Conservation (phyloP, 2,888 invertebrate species). For the Morinoia aosen region DNA sequence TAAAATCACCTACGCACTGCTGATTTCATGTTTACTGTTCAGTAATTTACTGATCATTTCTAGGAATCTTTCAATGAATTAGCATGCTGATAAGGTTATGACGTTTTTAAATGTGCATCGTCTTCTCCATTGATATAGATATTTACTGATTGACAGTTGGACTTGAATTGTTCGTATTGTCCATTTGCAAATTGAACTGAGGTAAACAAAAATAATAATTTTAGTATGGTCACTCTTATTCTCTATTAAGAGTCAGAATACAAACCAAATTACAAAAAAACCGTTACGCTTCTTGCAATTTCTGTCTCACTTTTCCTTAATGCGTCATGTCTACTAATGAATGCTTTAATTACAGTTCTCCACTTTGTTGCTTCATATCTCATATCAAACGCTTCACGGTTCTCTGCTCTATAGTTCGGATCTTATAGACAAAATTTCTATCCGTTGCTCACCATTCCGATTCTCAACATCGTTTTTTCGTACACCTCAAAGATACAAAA, state of each 20-base stretch:
- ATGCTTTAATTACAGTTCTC: background rate
- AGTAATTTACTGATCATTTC: background rate
- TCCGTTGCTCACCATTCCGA: background rate
- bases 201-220: background rate
- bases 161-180: background rate
- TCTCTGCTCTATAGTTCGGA: background rate
- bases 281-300: background rate
- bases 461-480: background rate
- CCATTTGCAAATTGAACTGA: background rate
- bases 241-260: too few species aligned
- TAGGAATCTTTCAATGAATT: background rate
- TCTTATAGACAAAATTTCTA: background rate
- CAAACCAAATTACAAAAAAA: background rate
- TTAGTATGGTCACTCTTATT: too few species aligned
- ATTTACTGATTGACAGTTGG: background rate
- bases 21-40: background rate
- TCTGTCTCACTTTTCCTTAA: background rate
- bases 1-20: background rate
- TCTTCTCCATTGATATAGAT: background rate
- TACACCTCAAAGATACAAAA: background rate
- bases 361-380: background rate
- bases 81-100: background rate
- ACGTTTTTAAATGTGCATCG: background rate
- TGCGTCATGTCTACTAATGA: background rate
- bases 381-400: background rate